phyloP scores from a whole-genome alignment of 2,888 invertebrate genomes.

The Rotaria socialis region DNA sequence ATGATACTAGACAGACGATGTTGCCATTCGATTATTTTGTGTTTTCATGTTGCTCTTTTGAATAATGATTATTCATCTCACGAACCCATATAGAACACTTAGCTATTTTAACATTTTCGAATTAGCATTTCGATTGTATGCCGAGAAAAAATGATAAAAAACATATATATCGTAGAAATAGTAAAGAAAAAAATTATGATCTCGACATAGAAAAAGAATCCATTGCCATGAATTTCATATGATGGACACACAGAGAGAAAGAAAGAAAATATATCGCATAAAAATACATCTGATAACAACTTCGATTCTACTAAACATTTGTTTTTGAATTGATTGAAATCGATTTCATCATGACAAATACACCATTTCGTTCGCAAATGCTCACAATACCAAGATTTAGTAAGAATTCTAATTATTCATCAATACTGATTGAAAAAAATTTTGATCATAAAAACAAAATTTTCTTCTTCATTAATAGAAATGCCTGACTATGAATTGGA shows the following conservation, averaged over 20 bases:
- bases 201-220: background rate
- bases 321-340: too few species aligned
- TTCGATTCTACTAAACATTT: too few species aligned
- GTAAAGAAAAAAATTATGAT: background rate
- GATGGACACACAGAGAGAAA: background rate
- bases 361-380: background rate
- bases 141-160: background rate
- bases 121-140: background rate
- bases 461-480: background rate
- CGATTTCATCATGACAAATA: background rate
- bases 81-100: background rate
- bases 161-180: background rate
- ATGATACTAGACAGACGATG: background rate
- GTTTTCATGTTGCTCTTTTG: background rate
- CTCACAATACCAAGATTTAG: background rate
- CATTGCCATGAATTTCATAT: background rate
- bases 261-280: background rate
- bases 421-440: too few species aligned
- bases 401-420: background rate
- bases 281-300: background rate
- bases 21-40: background rate
- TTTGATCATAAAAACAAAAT: too few species aligned
- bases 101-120: background rate
- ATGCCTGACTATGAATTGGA: background rate
- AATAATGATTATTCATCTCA: background rate